Conservation (phyloP, 1,140 invertebrate genomes). For the Drosophila tristis region DNA sequence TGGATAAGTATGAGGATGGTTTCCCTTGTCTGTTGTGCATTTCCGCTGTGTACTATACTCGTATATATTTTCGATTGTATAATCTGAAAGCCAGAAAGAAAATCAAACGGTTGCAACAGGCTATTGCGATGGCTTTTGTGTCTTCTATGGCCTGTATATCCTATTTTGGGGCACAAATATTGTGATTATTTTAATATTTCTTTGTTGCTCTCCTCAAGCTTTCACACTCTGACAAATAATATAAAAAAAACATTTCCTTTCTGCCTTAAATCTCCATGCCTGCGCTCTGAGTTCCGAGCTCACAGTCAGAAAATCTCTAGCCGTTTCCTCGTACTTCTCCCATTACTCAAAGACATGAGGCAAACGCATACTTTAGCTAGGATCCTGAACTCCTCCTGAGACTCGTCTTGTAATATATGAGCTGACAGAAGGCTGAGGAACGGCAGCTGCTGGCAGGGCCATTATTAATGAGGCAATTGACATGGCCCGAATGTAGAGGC, state of each 20-base stretch:
- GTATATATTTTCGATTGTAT: not conserved
- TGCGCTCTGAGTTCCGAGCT: conserved; percentile 1
- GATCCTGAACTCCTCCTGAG: conserved; percentile 20
- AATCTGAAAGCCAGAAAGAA: conserved; percentile 19
- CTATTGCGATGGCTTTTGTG: not conserved
- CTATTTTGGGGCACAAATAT: too few species aligned
- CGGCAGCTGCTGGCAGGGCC: conserved; percentile 36
- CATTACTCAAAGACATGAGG: conserved; percentile 41
- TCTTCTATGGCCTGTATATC: not conserved
- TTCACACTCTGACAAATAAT: too few species aligned
- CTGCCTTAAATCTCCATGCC: not conserved
- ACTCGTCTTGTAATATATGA: conserved; percentile 38
- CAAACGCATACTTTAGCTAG: not conserved
- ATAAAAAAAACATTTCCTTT: too few species aligned
- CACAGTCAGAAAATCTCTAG: conserved; percentile 28
- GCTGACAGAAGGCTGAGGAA: conserved; percentile 12
- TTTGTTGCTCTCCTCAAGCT: too few species aligned
- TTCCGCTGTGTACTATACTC: conserved; percentile 23
- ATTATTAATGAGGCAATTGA: conserved; percentile 54
- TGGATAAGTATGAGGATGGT: conserved; percentile 38
- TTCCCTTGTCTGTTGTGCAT: conserved; percentile 8
- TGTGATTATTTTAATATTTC: too few species aligned
- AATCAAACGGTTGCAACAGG: conserved; percentile 23
- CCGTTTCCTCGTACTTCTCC: conserved; percentile 3
- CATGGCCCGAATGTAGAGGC: conserved; percentile 24